These are phyloP conservation scores for Balearica regulorum DNA, from an alignment of 2,797 vertebrate species.

Conservation along the genomic window DNA sequence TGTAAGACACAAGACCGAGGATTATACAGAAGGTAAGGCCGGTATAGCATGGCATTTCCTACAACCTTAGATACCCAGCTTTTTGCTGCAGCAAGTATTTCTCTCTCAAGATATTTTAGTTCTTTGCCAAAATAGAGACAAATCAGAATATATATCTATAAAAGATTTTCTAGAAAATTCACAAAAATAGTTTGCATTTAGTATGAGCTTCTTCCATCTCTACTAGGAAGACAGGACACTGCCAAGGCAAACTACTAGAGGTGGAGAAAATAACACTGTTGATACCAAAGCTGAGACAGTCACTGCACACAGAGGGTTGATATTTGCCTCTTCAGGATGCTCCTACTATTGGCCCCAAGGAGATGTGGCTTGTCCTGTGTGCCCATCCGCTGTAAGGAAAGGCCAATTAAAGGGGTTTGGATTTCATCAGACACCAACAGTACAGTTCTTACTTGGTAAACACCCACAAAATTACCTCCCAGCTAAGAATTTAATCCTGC, in stretches of 20 bases:
- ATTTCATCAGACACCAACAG: not conserved
- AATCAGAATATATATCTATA: not conserved
- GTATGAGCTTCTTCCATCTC: not conserved
- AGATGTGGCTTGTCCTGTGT: not conserved
- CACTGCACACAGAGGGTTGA: not conserved
- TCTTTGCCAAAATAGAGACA: not conserved
- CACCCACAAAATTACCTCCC: not conserved
- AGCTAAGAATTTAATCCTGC: not conserved
- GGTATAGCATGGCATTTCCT: not conserved
- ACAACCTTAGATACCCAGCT: not conserved
- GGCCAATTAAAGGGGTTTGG: not conserved
- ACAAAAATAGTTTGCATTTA: not conserved
- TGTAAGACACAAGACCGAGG: not conserved
- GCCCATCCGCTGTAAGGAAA: conserved; percentile 37
- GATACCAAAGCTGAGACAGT: not conserved
- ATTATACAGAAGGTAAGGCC: not conserved
- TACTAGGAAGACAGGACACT: not conserved
- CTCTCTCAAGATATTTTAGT: not conserved
- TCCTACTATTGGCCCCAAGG: not conserved
- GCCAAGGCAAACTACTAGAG: not conserved
- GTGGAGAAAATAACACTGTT: accelerated
- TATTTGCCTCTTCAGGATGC: not conserved
- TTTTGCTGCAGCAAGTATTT: not conserved
- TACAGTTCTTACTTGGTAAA: not conserved
- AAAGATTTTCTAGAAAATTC: not conserved